Evolutionary conservation across 2,797 vertebrate species (phyloP).

Genomic region (Loris lydekkerianus): DNA sequence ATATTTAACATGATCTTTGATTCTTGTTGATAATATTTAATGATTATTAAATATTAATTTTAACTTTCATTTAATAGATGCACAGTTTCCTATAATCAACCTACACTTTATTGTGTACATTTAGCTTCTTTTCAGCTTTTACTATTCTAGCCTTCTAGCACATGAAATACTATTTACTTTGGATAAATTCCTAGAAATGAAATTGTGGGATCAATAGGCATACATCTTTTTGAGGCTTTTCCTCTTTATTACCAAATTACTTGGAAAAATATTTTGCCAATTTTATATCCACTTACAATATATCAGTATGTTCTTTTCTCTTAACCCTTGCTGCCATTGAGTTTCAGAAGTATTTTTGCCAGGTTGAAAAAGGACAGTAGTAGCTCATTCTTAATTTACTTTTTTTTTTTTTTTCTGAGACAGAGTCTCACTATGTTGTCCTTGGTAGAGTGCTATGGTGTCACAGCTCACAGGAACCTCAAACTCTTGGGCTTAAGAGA

Average conservation of each 20-base stretch:
- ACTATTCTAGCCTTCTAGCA: slow-evolving; percentile 4
- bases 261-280: slow-evolving; percentile 13
- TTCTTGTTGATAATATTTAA: not conserved
- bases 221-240: slow-evolving; percentile 36
- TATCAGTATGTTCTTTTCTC: slow-evolving; percentile 35
- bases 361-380: slow-evolving; percentile 31
- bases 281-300: not conserved
- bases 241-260: slow-evolving; percentile 20
- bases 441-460: no score
- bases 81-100: slow-evolving; percentile 11
- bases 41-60: not conserved
- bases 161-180: slow-evolving; percentile 45
- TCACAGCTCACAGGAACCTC: no score
- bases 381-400: slow-evolving; percentile 43
- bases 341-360: slow-evolving; percentile 40
- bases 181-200: slow-evolving; percentile 35
- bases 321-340: not conserved
- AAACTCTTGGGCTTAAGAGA: no score
- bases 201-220: not conserved
- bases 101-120: slow-evolving; percentile 25
- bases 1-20: not conserved
- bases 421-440: no score
- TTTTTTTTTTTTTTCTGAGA: not conserved
- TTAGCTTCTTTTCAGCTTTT: slow-evolving; percentile 49
- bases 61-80: slow-evolving; percentile 23